Percentiles rank a stretch among this genome's conserved stretches.
These are phyloP conservation scores for Cyanoramphus novaezelandiae DNA, from an alignment of 2,113 vertebrate species.

Conservation along the genomic window DNA sequence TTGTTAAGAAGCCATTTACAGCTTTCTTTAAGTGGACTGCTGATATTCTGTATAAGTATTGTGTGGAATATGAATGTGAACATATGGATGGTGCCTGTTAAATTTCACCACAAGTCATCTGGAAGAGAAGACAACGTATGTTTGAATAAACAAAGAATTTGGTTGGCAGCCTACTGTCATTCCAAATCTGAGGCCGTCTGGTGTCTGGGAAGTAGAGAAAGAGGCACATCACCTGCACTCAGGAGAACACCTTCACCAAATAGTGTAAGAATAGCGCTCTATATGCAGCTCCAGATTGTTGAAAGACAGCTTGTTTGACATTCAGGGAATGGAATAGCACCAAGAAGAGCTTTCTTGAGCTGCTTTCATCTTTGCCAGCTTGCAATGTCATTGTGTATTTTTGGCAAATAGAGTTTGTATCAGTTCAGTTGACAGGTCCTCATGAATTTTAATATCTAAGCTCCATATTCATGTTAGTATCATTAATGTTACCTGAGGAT, in stretches of 20 bases:
- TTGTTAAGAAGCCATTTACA: not conserved
- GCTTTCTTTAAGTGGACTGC: not conserved
- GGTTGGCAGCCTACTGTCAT: constrained; percentile 56
- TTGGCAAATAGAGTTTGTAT: constrained; percentile 73
- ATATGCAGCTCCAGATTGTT: constrained; percentile 53
- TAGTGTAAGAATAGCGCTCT: not conserved
- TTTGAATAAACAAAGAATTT: constrained; percentile 61
- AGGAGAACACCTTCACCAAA: constrained; percentile 34
- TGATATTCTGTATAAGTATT: constrained; percentile 39
- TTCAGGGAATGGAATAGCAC: constrained; percentile 62
- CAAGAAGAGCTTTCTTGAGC: constrained; percentile 60
- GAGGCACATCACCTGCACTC: not conserved
- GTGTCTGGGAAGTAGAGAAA: constrained; percentile 12
- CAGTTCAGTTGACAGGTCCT: constrained; percentile 74
- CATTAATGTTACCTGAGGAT: constrained; percentile 35
- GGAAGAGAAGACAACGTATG: constrained; percentile 56
- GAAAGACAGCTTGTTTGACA: constrained; percentile 73
- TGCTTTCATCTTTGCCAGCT: constrained; percentile 72
- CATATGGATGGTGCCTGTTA: constrained; percentile 38
- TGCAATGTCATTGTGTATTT: constrained; percentile 74
- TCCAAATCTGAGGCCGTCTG: constrained; percentile 38
- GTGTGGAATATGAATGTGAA: constrained; percentile 64
- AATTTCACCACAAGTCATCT: constrained; percentile 63
- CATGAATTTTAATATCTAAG: constrained; percentile 78
- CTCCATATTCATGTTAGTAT: constrained; percentile 70